These are phyloP conservation scores for Scytalopus superciliaris DNA, from an alignment of 2,113 vertebrate species.

Conservation along the genomic window DNA sequence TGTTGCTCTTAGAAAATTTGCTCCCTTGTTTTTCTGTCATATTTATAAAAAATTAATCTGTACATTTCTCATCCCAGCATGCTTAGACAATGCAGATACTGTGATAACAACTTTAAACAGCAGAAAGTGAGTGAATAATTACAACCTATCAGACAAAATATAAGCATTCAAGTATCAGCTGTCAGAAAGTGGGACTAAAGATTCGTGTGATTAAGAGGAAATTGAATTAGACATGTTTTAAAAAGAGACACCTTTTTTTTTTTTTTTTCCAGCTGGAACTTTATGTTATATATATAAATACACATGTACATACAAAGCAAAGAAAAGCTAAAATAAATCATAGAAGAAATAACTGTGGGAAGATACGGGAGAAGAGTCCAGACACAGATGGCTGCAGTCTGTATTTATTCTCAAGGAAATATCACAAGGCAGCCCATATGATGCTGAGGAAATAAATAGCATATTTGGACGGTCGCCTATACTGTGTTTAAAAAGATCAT, in stretches of 20 bases:
- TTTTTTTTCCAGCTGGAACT: neutral
- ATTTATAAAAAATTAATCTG: neutral
- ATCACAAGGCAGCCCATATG: neutral
- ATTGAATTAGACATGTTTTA: neutral
- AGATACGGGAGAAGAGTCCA: neutral
- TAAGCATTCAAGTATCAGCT: neutral
- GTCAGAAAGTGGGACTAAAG: neutral
- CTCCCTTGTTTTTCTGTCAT: neutral
- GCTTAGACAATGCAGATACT: neutral
- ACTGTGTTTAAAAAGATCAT: slow-evolving; percentile 7
- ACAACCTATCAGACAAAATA: neutral
- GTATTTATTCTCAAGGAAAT: slow-evolving; percentile 22
- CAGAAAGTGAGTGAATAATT: slow-evolving; percentile 13
- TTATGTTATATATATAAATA: neutral
- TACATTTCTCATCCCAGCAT: neutral
- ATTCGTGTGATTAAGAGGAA: neutral
- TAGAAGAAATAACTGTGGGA: neutral
- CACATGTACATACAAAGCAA: neutral
- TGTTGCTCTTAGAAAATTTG: neutral
- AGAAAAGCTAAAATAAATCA: neutral
- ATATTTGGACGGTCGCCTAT: neutral
- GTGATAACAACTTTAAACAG: neutral
- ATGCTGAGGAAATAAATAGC: slow-evolving; percentile 13
- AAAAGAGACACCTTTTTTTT: neutral
- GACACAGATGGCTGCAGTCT: slow-evolving; percentile 26